Conservation (phyloP, 2,888 invertebrate genomes). For the Baronia brevicornis region DNA sequence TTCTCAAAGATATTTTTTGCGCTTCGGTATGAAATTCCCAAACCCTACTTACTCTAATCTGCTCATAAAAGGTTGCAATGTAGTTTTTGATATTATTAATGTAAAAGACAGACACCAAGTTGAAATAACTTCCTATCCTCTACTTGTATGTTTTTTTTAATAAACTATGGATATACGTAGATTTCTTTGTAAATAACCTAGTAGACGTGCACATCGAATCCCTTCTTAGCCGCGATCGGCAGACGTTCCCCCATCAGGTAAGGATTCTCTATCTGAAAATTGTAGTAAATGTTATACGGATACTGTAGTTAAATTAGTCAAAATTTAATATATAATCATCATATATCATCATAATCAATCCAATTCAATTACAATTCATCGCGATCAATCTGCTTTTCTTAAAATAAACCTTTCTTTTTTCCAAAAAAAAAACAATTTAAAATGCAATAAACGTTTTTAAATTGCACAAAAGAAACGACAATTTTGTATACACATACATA, state of each 20-base stretch:
- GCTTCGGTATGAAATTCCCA: conserved; percentile 2
- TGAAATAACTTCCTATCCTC: conserved; percentile 6
- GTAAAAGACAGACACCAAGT: conserved; percentile 27
- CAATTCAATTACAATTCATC: no score
- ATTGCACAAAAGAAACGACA: no score
- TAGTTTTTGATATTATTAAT: conserved; percentile 17
- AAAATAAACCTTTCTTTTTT: no score
- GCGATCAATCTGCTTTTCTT: no score
- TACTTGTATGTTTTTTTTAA: conserved; percentile 14
- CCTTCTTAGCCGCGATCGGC: conserved; percentile 95
- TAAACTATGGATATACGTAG: conserved; percentile 31
- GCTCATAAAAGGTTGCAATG: conserved; percentile 41
- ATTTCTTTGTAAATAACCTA: conserved; percentile 33
- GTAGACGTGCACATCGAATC: conserved; percentile 78
- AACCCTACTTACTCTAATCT: conserved; percentile 12
- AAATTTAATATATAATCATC: no score
- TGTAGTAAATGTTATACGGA: conserved; percentile 2
- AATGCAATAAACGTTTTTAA: no score
- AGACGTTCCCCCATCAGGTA: conserved; percentile 89
- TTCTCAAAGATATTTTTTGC: conserved; percentile 14
- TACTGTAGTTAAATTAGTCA: no score
- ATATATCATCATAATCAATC: no score
- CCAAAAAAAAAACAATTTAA: no score
- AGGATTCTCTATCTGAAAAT: conserved; percentile 84
- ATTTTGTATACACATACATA: no score